phyloP scores from a whole-genome alignment of 2,113 vertebrate species.

The Sprattus sprattus region DNA sequence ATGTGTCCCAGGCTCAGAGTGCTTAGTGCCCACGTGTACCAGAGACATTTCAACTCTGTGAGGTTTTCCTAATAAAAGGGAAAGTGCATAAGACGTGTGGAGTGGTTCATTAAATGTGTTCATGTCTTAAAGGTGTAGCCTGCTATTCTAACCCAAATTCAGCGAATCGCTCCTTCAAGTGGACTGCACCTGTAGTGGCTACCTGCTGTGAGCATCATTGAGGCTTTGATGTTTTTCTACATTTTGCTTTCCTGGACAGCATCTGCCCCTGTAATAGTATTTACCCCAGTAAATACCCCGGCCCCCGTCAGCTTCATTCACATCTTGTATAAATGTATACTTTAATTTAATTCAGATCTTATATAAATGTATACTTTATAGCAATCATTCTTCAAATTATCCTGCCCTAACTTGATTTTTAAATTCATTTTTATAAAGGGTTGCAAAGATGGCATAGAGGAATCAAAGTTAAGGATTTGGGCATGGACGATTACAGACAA shows the following conservation, averaged over 20 bases:
- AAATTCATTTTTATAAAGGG: background rate
- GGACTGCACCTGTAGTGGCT: too few relatives aligned
- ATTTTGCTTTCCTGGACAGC: background rate
- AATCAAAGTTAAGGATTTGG: background rate
- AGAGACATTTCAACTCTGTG: background rate
- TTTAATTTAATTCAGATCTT: background rate
- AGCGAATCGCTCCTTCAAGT: too few relatives aligned
- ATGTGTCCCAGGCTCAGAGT: background rate
- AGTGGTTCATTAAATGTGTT: background rate
- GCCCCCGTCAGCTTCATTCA: background rate
- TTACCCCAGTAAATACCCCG: background rate
- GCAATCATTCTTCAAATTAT: background rate
- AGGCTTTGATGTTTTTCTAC: background rate
- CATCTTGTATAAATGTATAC: background rate
- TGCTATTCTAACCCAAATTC: background rate
- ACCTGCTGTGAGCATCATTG: too few relatives aligned
- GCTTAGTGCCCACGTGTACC: background rate
- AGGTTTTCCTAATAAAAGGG: background rate
- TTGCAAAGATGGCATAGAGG: too few relatives aligned
- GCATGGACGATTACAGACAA: background rate
- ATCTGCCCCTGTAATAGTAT: background rate
- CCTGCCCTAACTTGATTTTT: background rate
- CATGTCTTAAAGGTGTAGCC: background rate
- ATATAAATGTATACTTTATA: background rate
- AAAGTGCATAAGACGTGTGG: background rate